phyloP scores from a whole-genome alignment of 2,888 invertebrate genomes.

The Troides aeacus region DNA sequence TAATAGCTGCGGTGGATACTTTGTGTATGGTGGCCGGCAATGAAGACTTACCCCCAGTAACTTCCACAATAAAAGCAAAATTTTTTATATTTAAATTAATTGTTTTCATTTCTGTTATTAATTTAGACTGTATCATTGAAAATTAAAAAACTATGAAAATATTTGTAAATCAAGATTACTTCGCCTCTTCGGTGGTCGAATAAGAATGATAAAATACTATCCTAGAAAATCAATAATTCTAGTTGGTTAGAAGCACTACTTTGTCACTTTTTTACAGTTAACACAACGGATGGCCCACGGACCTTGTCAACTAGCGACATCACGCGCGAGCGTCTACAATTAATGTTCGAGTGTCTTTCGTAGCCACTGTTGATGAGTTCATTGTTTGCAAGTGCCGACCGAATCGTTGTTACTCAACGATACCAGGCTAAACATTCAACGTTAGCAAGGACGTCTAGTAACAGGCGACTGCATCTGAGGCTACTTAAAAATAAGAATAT shows the following conservation, averaged over 20 bases:
- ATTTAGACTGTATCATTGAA: too few species aligned
- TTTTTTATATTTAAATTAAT: too few species aligned
- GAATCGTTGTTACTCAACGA: conserved; percentile 63
- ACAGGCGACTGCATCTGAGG: conserved; percentile 42
- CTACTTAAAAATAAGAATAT: conserved; percentile 37
- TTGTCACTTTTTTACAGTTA: conserved; percentile 22
- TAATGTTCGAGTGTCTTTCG: conserved; percentile 49
- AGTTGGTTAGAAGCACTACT: neutral
- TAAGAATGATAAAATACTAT: too few species aligned
- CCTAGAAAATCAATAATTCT: too few species aligned
- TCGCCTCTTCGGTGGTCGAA: too few species aligned
- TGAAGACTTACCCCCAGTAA: too few species aligned
- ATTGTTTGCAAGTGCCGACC: conserved; percentile 69
- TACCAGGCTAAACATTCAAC: conserved; percentile 51
- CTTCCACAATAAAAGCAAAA: too few species aligned
- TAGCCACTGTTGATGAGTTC: conserved; percentile 65
- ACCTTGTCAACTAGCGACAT: conserved; percentile 30
- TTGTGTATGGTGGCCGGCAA: too few species aligned
- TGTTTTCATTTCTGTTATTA: too few species aligned
- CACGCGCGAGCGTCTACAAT: conserved; percentile 49
- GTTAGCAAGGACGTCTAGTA: conserved; percentile 55
- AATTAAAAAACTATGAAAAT: too few species aligned
- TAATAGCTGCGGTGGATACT: too few species aligned
- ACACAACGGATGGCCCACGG: conserved; percentile 13
- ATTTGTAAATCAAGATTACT: too few species aligned